Base-by-base conservation (phyloP, 2,888 invertebrate genomes). In the Caenorhabditis japonica region DNA sequence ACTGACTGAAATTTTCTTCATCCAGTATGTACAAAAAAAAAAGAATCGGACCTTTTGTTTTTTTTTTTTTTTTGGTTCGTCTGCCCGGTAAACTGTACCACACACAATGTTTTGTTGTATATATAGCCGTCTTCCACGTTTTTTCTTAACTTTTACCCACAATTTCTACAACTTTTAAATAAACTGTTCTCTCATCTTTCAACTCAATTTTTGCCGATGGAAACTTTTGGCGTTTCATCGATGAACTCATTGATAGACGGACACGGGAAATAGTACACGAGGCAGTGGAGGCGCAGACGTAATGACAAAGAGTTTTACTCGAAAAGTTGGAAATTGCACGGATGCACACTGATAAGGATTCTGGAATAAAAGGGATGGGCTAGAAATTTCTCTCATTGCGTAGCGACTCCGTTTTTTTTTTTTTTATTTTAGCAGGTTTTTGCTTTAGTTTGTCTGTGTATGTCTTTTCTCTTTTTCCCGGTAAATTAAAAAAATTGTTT, bases 291-390 rank as follows among this genome's bases (percentile, higher is more conserved):
- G 43, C 56, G 49, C 56, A 66, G 66, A 44, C 36, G n/a, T 13
- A 4, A 30, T 43, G 66, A 66, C 55, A 53, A 55, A 56, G 17
- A 23, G 51, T 66, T 66, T 66, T 66, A 56, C 56, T 51, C 56
- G 66, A 56, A 66, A 66, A 43, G 49, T 66, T 51, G 56, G 34
- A 43, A 66, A 66, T 27, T 56, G 66, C 66, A 66, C 66, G 66
- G 21, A 66, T 36, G 23, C 66, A 36, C 0, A 1, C 10, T 56
- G 66, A 66, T 66, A 66, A 66, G 66, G 55, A 36, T 2, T 36
- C 12, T 17, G 34, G 66, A 38, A 47, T 66, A 66, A 56, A 66
- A 47, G 36, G 43, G 30, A 30, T 30, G 5, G 30, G 30, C 30
- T 30, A 30, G 30, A 30, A 10, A 30, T 10, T 7, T 30, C 10